Conservation (phyloP, 2,797 vertebrate species). For the Pseudocheirus occidentalis region DNA sequence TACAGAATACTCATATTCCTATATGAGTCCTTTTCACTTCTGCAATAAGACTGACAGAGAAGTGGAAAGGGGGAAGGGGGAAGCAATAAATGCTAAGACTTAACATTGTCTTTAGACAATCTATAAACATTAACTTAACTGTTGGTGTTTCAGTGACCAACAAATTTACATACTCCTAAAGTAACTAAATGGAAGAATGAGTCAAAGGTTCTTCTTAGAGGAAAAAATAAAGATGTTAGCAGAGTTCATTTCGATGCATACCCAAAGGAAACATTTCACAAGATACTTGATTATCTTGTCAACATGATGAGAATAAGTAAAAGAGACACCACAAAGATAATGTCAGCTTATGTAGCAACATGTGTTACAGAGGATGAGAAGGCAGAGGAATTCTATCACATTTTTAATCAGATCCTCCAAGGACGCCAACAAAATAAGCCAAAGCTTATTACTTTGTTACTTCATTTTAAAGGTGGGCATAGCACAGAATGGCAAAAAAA, state of each 20-base stretch:
- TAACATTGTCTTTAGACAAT: neutral
- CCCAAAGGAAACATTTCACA: neutral
- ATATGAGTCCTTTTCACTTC: neutral
- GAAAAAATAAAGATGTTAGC: neutral
- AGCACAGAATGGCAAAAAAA: neutral
- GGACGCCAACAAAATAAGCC: neutral
- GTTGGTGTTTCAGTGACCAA: neutral
- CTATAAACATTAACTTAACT: neutral
- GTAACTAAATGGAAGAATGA: neutral
- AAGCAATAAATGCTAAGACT: neutral
- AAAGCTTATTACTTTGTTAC: neutral
- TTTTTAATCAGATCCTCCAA: neutral
- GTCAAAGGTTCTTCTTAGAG: neutral
- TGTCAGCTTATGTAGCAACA: neutral
- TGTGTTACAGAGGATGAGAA: neutral
- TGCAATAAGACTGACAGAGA: neutral
- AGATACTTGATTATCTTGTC: neutral
- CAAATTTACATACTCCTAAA: neutral
- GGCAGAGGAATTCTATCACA: neutral
- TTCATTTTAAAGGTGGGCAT: neutral
- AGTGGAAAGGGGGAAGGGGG: neutral
- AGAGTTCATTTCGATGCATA: neutral
- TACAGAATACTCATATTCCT: neutral
- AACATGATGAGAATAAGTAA: neutral
- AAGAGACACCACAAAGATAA: neutral